Evolutionary conservation across 2,797 vertebrate genomes (phyloP), one percentile per base, ranked within the genome.

Genomic region (Tinamus major): DNA sequence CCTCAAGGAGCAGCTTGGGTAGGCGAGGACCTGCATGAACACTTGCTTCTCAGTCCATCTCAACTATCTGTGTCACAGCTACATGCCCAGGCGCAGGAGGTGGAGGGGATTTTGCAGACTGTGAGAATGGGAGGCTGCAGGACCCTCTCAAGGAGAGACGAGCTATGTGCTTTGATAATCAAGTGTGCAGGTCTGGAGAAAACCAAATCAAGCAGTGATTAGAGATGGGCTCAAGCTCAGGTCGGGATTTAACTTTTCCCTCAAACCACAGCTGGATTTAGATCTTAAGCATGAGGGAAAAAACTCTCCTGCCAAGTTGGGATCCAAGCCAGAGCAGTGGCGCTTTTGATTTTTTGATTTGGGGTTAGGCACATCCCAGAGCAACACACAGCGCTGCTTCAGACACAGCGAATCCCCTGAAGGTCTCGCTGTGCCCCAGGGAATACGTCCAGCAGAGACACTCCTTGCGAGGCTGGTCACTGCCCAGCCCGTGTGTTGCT

Each of bases 351-450:
- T 11, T 56, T 70, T 61, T 77, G 61, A 55, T 77, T 94, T 93
- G 14, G 83, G 78, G 80, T 79, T 93, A 86, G 92, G 78, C 65
- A 49, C 87, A 77, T 70, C 70, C 67, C 92, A 49, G 77, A 71
- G 37, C 82, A 92, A 88, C 67, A 27, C 1, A 79, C 56, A 88
- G 41, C 87, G 44, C 89, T 81, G 56, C 59, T 94, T 87, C 58
- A 63, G 67, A 77, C 83, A 93, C 51, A 93, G 78, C 75, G 79
- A 71, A 85, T 74, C 74, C 92, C 85, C 11, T 88, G 79, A 94
- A 86, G 89, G 89, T 86, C 85, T 96, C 42, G 68, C 79, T 68
- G 61, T 71, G 83, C 91, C 69, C 0, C n/a, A 33, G 86, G 91
- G 90, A 88, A 87, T 29, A 11, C 5, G 3, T 1, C 39, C 0